These are phyloP conservation scores for Clarias platycephalus DNA, from an alignment of 2,797 vertebrate genomes.

Conservation along the genomic window DNA sequence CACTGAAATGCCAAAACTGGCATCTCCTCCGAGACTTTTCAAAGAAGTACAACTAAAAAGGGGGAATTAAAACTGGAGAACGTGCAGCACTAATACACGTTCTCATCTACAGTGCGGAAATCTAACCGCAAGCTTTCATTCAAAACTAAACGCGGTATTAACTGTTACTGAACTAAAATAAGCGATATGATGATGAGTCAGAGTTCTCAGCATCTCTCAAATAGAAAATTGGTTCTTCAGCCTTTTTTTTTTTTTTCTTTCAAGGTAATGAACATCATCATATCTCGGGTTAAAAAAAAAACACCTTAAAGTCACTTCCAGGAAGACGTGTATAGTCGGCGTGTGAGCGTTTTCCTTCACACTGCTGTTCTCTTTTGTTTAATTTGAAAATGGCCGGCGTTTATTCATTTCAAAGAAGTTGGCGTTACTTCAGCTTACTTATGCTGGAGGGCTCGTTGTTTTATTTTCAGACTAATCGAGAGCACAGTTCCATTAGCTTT, in stretches of 20 bases:
- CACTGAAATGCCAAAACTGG: background rate
- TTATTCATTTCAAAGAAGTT: background rate
- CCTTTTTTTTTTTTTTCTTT: background rate
- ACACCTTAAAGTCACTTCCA: background rate
- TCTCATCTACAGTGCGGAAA: background rate
- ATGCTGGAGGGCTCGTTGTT: background rate
- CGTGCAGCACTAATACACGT: background rate
- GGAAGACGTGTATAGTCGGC: background rate
- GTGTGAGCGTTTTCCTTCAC: background rate
- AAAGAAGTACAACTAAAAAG: background rate
- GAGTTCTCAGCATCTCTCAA: background rate
- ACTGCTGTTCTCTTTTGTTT: background rate
- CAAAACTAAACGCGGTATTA: background rate
- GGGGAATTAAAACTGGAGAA: background rate
- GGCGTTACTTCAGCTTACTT: background rate
- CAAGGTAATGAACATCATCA: no score
- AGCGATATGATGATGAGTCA: background rate
- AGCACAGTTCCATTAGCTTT: background rate
- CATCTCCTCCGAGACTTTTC: background rate
- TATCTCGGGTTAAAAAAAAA: no score
- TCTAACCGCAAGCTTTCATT: background rate
- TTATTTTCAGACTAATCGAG: background rate
- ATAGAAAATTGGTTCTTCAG: background rate
- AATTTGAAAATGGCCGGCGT: background rate
- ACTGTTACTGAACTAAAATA: constrained; percentile 6